A percentile compares a stretch with the other conserved stretches of the same genome.
phyloP scores from a whole-genome alignment of 2,113 vertebrate genomes.

The Elephantulus edwardii region DNA sequence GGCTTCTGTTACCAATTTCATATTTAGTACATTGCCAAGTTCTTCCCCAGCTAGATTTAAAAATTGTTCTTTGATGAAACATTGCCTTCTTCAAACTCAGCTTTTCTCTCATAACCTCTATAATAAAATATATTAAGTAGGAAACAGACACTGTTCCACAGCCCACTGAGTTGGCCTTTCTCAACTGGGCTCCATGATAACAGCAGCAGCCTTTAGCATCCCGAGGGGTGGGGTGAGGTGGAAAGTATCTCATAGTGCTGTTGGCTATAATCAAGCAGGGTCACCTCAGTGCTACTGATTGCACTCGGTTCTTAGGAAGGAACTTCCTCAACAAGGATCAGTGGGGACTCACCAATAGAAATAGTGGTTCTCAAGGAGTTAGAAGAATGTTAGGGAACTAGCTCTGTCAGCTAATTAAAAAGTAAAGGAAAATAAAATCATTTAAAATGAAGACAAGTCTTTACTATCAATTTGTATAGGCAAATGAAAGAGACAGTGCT shows the following conservation, averaged over 20 bases:
- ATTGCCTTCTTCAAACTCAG: not conserved
- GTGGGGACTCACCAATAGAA: not conserved
- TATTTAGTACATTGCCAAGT: not conserved
- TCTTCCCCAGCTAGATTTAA: not conserved
- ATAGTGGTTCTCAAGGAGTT: not conserved
- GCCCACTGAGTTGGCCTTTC: conserved; percentile 4
- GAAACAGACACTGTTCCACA: conserved; percentile 34
- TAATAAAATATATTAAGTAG: conserved; percentile 7
- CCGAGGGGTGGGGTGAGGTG: too few species aligned
- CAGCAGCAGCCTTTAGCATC: not conserved
- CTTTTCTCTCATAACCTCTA: conserved; percentile 3
- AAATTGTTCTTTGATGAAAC: conserved; percentile 13
- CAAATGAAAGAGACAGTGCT: not conserved
- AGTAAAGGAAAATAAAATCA: not conserved
- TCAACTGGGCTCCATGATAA: not conserved
- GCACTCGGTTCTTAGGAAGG: not conserved
- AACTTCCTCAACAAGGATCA: conserved; percentile 12
- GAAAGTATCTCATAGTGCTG: not conserved
- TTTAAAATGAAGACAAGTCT: conserved; percentile 9
- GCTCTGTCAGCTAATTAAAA: not conserved
- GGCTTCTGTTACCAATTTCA: too few species aligned
- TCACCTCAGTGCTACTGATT: not conserved
- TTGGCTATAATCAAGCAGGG: not conserved
- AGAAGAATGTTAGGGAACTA: not conserved
- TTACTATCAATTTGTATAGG: not conserved